Percentiles rank a stretch among this genome's conserved stretches.
These are phyloP conservation scores for Drosophila pseudotakahashii DNA, from an alignment of 2,888 invertebrate genomes.

Conservation along the genomic window DNA sequence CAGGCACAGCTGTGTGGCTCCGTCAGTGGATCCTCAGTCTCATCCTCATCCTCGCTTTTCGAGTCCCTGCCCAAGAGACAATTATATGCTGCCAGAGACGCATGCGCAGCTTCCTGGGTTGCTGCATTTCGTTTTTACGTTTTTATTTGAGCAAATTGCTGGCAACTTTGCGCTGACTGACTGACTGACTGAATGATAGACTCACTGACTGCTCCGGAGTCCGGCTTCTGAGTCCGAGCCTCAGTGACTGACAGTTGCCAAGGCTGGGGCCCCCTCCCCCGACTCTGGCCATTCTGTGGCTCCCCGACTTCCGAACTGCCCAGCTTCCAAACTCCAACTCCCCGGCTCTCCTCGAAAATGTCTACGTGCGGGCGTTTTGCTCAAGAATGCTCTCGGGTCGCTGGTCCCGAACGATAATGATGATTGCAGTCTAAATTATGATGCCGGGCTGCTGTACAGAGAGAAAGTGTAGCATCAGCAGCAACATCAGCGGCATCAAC, in stretches of 20 bases:
- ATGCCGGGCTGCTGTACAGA: conserved; percentile 65
- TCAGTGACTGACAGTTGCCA: conserved; percentile 75
- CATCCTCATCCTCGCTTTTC: conserved; percentile 16
- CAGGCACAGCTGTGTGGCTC: conserved; percentile 58
- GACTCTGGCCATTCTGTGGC: no score
- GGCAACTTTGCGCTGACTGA: conserved; percentile 72
- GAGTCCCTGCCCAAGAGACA: conserved; percentile 71
- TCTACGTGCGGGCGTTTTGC: conserved; percentile 77
- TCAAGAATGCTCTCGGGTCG: conserved; percentile 55
- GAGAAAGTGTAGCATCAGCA: conserved; percentile 38
- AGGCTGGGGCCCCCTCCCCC: conserved; percentile 58
- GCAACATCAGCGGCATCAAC: conserved; percentile 40
- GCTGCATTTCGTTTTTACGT: conserved; percentile 73
- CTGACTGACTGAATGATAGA: conserved; percentile 79
- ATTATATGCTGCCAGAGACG: conserved; percentile 80
- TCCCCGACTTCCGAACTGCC: conserved; percentile 45
- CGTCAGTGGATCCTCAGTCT: conserved; percentile 35
- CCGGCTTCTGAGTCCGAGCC: conserved; percentile 53
- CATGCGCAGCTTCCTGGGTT: conserved; percentile 69
- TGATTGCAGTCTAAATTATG: conserved; percentile 84
- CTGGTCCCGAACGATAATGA: conserved; percentile 78
- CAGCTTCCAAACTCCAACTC: conserved; percentile 1
- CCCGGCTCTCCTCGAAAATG: conserved; percentile 57
- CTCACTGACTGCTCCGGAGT: conserved; percentile 63
- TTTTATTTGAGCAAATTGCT: conserved; percentile 81